Evolutionary conservation across 2,113 vertebrate genomes (phyloP).

Genomic region (Toxostoma redivivum): DNA sequence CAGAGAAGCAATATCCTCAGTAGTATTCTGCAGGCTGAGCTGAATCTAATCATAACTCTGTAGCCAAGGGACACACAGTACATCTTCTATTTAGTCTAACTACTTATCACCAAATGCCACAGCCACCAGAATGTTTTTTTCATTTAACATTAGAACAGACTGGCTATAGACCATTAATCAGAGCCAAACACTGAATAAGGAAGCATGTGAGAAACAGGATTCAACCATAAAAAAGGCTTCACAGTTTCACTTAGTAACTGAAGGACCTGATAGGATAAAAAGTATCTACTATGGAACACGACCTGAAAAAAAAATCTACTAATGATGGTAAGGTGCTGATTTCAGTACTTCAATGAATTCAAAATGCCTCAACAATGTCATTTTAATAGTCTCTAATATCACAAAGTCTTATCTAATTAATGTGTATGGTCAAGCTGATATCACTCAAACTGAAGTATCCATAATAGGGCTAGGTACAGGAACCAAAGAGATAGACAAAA

Average conservation of each 20-base stretch:
- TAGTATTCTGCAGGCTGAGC: neutral
- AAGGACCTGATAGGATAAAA: neutral
- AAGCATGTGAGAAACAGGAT: neutral
- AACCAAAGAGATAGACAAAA: neutral
- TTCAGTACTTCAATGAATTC: neutral
- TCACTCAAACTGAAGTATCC: neutral
- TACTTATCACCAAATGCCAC: slow-evolving; percentile 59
- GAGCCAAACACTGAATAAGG: neutral
- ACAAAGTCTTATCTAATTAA: neutral
- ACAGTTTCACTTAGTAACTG: neutral
- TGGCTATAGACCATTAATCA: neutral
- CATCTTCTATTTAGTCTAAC: slow-evolving; percentile 45
- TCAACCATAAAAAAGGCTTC: neutral
- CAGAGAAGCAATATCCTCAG: slow-evolving; percentile 6
- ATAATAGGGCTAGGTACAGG: neutral
- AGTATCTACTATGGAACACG: neutral
- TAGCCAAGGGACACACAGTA: slow-evolving; percentile 6
- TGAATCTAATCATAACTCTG: slow-evolving; percentile 28
- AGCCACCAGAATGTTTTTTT: neutral
- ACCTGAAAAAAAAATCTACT: neutral
- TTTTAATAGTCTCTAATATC: neutral
- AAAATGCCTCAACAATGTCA: neutral
- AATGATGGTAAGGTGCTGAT: neutral
- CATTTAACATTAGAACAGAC: slow-evolving; percentile 20
- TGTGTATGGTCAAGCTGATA: neutral